Evolutionary conservation across 1,140 invertebrate species (phyloP).

Genomic region (Papilio xuthus): DNA sequence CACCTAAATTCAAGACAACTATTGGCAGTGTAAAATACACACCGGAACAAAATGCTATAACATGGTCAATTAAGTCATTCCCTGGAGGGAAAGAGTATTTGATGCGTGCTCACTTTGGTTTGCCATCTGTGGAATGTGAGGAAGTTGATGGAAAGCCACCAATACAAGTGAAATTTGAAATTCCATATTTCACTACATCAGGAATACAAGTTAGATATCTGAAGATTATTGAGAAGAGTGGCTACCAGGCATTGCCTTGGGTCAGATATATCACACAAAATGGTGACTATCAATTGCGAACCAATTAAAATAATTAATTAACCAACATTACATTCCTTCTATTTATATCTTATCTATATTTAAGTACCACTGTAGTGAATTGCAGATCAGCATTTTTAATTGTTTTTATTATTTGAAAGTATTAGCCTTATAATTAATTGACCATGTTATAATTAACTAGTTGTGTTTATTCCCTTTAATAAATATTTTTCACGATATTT

Average conservation of each 20-base stretch:
- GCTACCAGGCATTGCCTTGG: constrained; percentile 99
- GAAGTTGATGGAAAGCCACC: constrained; percentile 98
- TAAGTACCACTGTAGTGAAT: constrained; percentile 47
- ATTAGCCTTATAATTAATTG: constrained; percentile 39
- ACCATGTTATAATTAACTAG: constrained; percentile 33
- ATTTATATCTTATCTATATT: constrained; percentile 55
- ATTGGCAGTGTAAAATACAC: constrained; percentile 99
- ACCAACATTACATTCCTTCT: constrained; percentile 63
- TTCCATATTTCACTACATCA: constrained; percentile 99
- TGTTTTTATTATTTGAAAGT: constrained; percentile 51
- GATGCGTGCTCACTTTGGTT: constrained; percentile 99
- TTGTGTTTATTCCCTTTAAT: constrained; percentile 34
- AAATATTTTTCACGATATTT: constrained; percentile 35
- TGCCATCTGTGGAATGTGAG: constrained; percentile 97
- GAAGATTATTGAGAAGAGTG: constrained; percentile 99
- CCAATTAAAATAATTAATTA: constrained; percentile 85
- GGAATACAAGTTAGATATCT: constrained; percentile 99
- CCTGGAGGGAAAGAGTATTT: constrained; percentile 99
- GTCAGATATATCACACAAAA: constrained; percentile 99
- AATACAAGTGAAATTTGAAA: constrained; percentile 99
- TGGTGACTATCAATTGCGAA: constrained; percentile 99
- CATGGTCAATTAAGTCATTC: constrained; percentile 99
- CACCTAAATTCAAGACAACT: constrained; percentile 99
- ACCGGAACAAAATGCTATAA: constrained; percentile 98
- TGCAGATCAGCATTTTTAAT: constrained; percentile 43